These are phyloP conservation scores for rabbit (Oryctolagus cuniculus) DNA, from an alignment of 2,113 vertebrate species.

Conservation along the genomic window DNA sequence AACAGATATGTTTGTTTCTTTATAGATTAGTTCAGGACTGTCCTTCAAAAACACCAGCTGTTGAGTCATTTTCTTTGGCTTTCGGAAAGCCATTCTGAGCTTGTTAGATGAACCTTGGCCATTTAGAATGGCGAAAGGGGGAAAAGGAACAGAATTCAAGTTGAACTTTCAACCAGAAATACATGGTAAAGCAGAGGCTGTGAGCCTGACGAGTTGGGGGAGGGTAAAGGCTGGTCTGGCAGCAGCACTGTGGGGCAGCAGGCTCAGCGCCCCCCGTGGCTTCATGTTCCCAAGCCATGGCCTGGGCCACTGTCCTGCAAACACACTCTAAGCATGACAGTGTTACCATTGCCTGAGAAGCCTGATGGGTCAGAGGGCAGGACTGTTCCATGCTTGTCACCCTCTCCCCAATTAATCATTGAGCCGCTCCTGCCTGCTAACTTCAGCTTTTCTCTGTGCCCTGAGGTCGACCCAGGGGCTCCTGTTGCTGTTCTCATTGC, in stretches of 20 bases:
- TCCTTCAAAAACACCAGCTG: conserved; percentile 50
- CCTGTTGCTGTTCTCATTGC: background rate
- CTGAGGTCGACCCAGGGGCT: background rate
- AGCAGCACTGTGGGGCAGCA: background rate
- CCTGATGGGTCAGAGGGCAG: background rate
- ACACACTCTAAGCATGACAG: background rate
- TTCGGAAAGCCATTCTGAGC: conserved; percentile 52
- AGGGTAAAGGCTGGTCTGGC: background rate
- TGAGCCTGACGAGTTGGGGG: background rate
- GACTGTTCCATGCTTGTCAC: background rate
- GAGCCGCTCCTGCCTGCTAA: background rate
- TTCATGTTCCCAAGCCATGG: background rate
- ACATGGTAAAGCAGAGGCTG: background rate
- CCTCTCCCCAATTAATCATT: background rate
- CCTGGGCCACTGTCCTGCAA: background rate
- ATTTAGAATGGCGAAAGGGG: conserved; percentile 77
- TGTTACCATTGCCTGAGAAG: background rate
- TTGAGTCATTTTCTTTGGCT: background rate
- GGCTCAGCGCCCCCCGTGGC: background rate
- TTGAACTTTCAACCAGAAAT: background rate
- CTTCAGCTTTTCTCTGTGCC: background rate
- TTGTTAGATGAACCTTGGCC: conserved; percentile 61
- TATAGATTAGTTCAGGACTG: conserved; percentile 14
- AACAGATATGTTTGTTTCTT: conserved; percentile 76
- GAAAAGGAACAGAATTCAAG: conserved; percentile 16